These are phyloP conservation scores for Austrolebias charrua DNA, from an alignment of 2,797 vertebrate species.

Conservation along the genomic window DNA sequence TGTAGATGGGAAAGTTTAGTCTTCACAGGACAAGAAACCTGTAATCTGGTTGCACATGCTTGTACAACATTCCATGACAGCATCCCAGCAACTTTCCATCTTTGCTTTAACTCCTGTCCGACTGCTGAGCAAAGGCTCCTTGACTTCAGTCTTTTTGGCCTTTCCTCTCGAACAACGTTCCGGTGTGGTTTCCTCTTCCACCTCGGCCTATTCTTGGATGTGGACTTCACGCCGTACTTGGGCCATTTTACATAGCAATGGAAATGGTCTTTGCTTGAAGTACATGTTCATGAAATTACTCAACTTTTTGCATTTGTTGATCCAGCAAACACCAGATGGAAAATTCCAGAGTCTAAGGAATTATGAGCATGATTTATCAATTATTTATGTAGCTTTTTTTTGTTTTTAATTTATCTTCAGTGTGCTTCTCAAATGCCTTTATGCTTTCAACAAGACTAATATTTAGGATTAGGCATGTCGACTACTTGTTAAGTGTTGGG, in stretches of 20 bases:
- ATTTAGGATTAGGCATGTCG: background rate
- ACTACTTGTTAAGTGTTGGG: background rate
- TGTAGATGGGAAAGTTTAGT: constrained; percentile 47
- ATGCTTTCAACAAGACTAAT: too few relatives aligned
- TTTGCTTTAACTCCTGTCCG: constrained; percentile 14
- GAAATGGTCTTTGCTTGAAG: constrained; percentile 68
- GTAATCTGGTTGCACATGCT: constrained; percentile 58
- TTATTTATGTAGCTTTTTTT: background rate
- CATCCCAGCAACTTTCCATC: constrained; percentile 35
- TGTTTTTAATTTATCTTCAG: too few relatives aligned
- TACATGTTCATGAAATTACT: constrained; percentile 76
- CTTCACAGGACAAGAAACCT: constrained; percentile 44
- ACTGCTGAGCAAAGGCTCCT: constrained; percentile 26
- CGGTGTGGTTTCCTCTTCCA: constrained; percentile 63
- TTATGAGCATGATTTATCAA: background rate
- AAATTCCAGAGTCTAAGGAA: constrained; percentile 50
- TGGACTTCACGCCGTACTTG: constrained; percentile 69
- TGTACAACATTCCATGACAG: constrained; percentile 55
- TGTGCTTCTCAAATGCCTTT: too few relatives aligned
- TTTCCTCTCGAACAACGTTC: constrained; percentile 39
- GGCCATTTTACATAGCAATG: constrained; percentile 71
- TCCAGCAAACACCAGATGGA: constrained; percentile 46
- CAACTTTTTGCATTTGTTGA: constrained; percentile 70
- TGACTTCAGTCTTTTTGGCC: constrained; percentile 28
- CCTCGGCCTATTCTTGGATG: constrained; percentile 73